Percentiles rank a stretch among this genome's conserved stretches.
Conservation (phyloP, 2,888 invertebrate genomes). For the Apodemia zela region DNA sequence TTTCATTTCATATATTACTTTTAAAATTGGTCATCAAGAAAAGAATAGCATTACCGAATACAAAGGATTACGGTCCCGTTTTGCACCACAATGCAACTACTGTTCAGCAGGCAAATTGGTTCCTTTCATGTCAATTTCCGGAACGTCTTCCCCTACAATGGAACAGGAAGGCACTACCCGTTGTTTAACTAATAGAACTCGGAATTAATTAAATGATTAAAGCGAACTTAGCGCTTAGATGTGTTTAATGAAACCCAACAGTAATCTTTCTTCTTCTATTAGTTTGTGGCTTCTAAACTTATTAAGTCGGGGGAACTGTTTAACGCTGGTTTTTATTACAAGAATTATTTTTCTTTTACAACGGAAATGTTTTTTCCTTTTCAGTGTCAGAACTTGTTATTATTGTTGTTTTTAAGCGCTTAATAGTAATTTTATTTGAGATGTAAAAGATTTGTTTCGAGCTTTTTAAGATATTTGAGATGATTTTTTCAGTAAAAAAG, state of each 20-base stretch:
- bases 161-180: constrained; percentile 29
- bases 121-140: constrained; percentile 61
- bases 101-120: constrained; percentile 65
- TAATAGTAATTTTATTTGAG: too few relatives aligned
- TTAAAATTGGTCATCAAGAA: constrained; percentile 12
- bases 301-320: not conserved
- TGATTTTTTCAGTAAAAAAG: too few relatives aligned
- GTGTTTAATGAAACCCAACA: constrained; percentile 11
- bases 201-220: constrained; percentile 35
- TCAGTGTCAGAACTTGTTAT: too few relatives aligned
- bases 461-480: too few relatives aligned
- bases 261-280: constrained; percentile 5
- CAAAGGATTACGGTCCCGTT: constrained; percentile 17
- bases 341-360: not conserved
- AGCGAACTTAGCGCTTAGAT: constrained; percentile 16
- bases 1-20: not conserved
- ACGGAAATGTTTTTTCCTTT: not conserved
- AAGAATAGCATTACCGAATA: constrained; percentile 23
- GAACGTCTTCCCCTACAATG: constrained; percentile 45
- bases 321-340: not conserved
- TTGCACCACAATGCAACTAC: constrained; percentile 21
- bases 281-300: constrained; percentile 8
- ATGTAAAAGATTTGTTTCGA: too few relatives aligned
- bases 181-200: constrained; percentile 35
- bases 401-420: too few relatives aligned